These are phyloP conservation scores for Riparia riparia DNA, from an alignment of 2,113 vertebrate genomes.

Conservation along the genomic window DNA sequence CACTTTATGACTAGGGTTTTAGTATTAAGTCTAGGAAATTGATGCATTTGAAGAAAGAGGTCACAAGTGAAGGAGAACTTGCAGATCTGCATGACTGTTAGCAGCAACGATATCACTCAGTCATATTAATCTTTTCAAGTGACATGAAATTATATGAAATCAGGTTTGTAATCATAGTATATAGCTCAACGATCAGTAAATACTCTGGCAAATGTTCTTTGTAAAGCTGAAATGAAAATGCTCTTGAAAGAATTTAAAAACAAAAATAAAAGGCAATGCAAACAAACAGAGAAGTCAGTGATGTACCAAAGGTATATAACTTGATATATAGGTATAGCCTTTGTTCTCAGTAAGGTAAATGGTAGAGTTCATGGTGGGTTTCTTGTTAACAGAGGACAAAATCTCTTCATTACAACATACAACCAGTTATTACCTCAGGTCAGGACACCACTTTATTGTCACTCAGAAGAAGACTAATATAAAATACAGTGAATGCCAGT, in stretches of 20 bases:
- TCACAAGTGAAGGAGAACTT: conserved; percentile 22
- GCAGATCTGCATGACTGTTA: neutral
- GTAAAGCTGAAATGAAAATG: neutral
- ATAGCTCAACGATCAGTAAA: neutral
- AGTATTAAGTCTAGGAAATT: conserved; percentile 13
- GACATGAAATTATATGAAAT: conserved; percentile 10
- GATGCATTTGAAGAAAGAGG: conserved; percentile 30
- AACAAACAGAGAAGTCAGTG: neutral
- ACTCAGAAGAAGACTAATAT: neutral
- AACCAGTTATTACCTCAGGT: neutral
- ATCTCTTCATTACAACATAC: neutral
- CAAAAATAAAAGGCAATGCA: neutral
- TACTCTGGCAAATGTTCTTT: neutral
- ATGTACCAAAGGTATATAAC: neutral
- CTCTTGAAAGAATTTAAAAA: conserved; percentile 1
- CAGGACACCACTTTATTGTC: neutral
- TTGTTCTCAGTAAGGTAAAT: neutral
- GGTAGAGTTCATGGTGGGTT: neutral
- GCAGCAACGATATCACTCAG: neutral
- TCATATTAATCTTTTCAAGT: neutral
- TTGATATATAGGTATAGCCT: neutral
- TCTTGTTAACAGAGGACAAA: neutral
- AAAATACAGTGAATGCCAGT: neutral
- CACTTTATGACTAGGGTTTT: conserved; percentile 31
- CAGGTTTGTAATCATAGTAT: neutral